Percentiles rank a stretch among this genome's conserved stretches.
Evolutionary conservation across 2,113 vertebrate species (phyloP).

Genomic region (Prionailurus bengalensis): DNA sequence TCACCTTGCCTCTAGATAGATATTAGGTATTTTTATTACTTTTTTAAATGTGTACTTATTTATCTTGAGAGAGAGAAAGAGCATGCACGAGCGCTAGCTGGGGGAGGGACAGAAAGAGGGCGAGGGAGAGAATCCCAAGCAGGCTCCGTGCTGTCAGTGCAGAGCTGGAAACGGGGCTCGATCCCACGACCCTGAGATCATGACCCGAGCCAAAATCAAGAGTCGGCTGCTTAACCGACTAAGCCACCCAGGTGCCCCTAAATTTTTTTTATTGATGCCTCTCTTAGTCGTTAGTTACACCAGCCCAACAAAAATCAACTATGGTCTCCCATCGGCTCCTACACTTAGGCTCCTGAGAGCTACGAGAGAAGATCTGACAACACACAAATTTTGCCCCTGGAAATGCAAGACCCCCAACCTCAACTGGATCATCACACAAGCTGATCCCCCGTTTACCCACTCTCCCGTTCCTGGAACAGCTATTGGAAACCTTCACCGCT

Average conservation of each 20-base stretch:
- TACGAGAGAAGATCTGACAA: conserved; percentile 36
- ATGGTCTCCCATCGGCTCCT: not conserved
- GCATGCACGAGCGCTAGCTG: no score
- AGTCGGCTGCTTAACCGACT: not conserved
- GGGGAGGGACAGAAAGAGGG: not conserved
- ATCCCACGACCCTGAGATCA: not conserved
- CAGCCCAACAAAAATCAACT: conserved; percentile 18
- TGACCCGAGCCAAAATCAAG: not conserved
- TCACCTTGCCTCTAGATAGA: conserved; percentile 26
- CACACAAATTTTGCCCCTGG: not conserved
- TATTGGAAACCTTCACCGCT: conserved; percentile 1
- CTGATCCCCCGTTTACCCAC: not conserved
- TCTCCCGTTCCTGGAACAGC: not conserved
- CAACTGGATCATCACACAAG: not conserved
- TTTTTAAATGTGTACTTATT: no score
- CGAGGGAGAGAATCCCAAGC: not conserved
- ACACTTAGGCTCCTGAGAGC: not conserved
- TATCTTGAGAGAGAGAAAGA: no score
- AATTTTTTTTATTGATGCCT: conserved; percentile 30
- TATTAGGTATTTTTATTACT: not conserved
- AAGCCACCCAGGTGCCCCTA: not conserved
- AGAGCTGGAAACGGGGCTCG: not conserved
- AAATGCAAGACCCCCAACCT: not conserved
- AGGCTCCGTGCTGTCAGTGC: not conserved
- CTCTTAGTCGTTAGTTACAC: not conserved